Evolutionary conservation across 1,140 invertebrate genomes (phyloP).

Genomic region (Cydia strobilella): DNA sequence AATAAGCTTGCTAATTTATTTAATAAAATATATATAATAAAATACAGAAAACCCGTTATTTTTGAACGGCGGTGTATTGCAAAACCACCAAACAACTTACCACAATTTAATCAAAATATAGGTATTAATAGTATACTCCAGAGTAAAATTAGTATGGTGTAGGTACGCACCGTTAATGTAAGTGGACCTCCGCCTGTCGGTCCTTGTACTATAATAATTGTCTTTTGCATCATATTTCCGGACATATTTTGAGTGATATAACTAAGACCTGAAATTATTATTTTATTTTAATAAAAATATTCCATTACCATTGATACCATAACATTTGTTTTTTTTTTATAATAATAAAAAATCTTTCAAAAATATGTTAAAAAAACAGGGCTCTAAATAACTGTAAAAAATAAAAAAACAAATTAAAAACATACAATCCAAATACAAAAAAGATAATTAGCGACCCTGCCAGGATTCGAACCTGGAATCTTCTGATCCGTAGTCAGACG

Average conservation of each 20-base stretch:
- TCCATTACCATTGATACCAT: too few species aligned
- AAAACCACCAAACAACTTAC: too few species aligned
- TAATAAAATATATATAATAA: too few species aligned
- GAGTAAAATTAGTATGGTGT: background rate
- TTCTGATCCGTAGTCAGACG: constrained; percentile 20
- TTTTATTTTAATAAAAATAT: background rate
- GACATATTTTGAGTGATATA: constrained; percentile 70
- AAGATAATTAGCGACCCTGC: constrained; percentile 9
- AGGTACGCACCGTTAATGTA: constrained; percentile 69
- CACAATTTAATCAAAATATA: constrained; percentile 7
- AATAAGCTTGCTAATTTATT: too few species aligned
- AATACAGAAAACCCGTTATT: background rate
- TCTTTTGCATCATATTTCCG: constrained; percentile 77
- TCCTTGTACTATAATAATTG: constrained; percentile 77
- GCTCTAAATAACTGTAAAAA: background rate
- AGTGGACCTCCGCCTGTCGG: constrained; percentile 70
- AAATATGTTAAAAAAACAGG: constrained; percentile 6
- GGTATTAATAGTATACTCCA: background rate
- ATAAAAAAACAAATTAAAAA: background rate
- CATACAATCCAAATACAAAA: background rate
- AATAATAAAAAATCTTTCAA: background rate
- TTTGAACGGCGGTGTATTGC: background rate
- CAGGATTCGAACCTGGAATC: constrained; percentile 20
- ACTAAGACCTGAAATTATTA: constrained; percentile 53
- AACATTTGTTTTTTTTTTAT: too few species aligned